Evolutionary conservation across 2,888 invertebrate species (phyloP).

Genomic region (Colostygia pectinataria): DNA sequence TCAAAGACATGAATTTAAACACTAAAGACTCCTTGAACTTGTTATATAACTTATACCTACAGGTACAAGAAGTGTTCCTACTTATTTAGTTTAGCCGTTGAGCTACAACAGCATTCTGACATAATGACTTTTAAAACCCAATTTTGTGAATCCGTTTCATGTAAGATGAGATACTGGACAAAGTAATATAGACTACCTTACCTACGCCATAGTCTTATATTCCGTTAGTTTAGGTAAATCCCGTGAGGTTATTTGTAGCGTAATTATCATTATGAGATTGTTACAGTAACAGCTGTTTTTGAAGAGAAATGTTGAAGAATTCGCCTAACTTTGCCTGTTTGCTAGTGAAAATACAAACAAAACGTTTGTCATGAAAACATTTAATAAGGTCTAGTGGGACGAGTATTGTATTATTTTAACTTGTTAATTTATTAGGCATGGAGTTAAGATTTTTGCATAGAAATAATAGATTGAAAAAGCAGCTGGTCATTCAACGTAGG

Average conservation of each 20-base stretch:
- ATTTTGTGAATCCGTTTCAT: too few species aligned
- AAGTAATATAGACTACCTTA: conserved; percentile 4
- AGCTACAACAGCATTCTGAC: too few species aligned
- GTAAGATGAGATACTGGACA: conserved; percentile 10
- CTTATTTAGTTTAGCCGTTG: too few species aligned
- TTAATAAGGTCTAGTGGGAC: background rate
- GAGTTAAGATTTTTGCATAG: conserved; percentile 9
- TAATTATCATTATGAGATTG: conserved; percentile 20
- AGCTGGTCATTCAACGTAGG: conserved; percentile 3
- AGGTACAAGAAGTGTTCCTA: too few species aligned
- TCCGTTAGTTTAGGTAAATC: conserved; percentile 17
- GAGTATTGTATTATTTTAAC: background rate
- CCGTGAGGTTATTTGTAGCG: conserved; percentile 16
- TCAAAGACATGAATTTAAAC: too few species aligned
- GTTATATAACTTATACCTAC: too few species aligned
- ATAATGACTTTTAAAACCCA: too few species aligned
- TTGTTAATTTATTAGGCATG: background rate
- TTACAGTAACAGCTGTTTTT: conserved; percentile 6
- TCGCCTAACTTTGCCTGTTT: too few species aligned
- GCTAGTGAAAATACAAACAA: background rate
- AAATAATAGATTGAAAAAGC: conserved; percentile 14
- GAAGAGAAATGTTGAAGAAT: conserved; percentile 9
- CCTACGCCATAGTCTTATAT: conserved; percentile 14
- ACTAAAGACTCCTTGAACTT: too few species aligned
- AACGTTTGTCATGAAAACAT: background rate